phyloP scores from a whole-genome alignment of 2,888 invertebrate species.

The Oscheius sp. region DNA sequence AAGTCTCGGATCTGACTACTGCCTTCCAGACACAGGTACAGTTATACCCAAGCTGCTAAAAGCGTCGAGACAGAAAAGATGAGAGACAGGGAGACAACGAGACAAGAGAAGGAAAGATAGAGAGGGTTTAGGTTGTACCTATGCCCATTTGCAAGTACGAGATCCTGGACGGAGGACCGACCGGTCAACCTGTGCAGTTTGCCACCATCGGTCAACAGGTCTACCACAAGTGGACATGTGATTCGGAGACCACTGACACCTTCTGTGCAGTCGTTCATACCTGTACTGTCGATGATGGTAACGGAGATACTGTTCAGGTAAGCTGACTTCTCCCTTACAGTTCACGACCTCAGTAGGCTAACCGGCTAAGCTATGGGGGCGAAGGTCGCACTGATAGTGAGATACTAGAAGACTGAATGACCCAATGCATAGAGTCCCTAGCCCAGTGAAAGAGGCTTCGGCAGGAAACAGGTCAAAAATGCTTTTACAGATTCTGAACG shows the following conservation, averaged over 20 bases:
- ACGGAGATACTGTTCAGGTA: slow-evolving; percentile 65
- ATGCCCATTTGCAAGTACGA: slow-evolving; percentile 72
- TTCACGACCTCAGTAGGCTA: too few species aligned
- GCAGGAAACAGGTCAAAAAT: neutral
- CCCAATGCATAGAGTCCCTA: too few species aligned
- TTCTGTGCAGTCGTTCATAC: slow-evolving; percentile 71
- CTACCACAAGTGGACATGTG: slow-evolving; percentile 70
- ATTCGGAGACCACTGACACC: slow-evolving; percentile 68
- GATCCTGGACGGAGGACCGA: slow-evolving; percentile 68
- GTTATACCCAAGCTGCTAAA: too few species aligned
- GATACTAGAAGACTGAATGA: too few species aligned
- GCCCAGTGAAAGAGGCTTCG: too few species aligned
- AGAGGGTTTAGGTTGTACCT: slow-evolving; percentile 55
- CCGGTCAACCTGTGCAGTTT: slow-evolving; percentile 66
- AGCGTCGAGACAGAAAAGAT: too few species aligned
- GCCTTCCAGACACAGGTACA: slow-evolving; percentile 66
- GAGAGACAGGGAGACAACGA: neutral
- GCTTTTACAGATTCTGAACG: slow-evolving; percentile 61
- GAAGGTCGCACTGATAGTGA: too few species aligned
- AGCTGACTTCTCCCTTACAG: neutral
- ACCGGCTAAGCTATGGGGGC: too few species aligned
- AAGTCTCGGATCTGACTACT: slow-evolving; percentile 69
- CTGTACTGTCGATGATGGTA: slow-evolving; percentile 70
- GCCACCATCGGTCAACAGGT: slow-evolving; percentile 69
- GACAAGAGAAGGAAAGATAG: neutral